Evolutionary conservation across 2,113 vertebrate species (phyloP).

Genomic region (Nyctereutes procyonoides): DNA sequence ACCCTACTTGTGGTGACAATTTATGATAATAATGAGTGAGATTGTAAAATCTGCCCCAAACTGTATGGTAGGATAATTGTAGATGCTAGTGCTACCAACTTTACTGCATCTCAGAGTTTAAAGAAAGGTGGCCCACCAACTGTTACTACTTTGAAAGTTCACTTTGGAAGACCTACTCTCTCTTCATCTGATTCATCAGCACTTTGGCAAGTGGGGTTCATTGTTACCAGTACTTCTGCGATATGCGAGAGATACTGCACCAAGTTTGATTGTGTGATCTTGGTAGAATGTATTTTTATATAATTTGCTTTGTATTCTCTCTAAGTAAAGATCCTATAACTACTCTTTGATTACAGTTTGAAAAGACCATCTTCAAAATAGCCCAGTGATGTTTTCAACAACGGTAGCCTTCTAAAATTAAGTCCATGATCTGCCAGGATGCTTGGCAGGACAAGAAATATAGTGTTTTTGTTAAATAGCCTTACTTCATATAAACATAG

Average conservation of each 20-base stretch:
- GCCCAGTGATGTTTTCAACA: slow-evolving; percentile 21
- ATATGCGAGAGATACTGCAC: neutral
- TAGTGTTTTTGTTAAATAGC: neutral
- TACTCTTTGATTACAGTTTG: slow-evolving; percentile 31
- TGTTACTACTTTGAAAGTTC: neutral
- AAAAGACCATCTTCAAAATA: slow-evolving; percentile 13
- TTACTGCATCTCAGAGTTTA: slow-evolving; percentile 2
- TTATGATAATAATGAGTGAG: neutral
- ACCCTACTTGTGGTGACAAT: slow-evolving; percentile 11
- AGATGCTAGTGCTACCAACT: neutral
- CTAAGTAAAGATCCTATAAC: neutral
- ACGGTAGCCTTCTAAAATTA: neutral
- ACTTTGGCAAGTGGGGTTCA: neutral
- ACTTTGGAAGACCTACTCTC: neutral
- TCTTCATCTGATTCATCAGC: neutral
- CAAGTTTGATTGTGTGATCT: neutral
- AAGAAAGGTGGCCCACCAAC: slow-evolving; percentile 16
- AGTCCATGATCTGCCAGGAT: neutral
- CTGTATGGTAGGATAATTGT: neutral
- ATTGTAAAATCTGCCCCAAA: slow-evolving; percentile 51
- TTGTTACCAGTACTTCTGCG: neutral
- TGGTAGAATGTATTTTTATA: slow-evolving; percentile 23
- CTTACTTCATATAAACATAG: slow-evolving; percentile 17
- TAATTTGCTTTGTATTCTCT: neutral
- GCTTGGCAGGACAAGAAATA: neutral